Percentiles rank a stretch among this genome's conserved stretches.
Evolutionary conservation across 2,113 vertebrate genomes (phyloP).

Genomic region (Pseudonaja textilis): DNA sequence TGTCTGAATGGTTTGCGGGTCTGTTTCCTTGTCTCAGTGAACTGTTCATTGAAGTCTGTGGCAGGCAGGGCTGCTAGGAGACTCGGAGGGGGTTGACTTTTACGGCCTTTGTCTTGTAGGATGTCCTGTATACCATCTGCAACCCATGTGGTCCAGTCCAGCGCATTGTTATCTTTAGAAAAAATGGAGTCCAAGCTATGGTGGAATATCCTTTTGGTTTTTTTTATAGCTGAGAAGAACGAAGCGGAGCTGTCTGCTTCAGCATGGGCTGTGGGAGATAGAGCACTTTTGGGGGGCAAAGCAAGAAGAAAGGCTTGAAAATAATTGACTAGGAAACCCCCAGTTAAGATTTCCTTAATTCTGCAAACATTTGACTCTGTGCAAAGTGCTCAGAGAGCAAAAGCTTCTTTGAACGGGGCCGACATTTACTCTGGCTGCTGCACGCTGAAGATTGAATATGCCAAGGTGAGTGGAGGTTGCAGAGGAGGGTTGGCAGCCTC

Average conservation of each 20-base stretch:
- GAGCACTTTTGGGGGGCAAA: no score
- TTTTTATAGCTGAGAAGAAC: neutral
- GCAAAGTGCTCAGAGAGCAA: slow-evolving; percentile 93
- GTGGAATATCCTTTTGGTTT: slow-evolving; percentile 93
- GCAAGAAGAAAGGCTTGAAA: neutral
- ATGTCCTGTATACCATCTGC: slow-evolving; percentile 94
- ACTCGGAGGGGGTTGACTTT: neutral
- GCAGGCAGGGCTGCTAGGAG: neutral
- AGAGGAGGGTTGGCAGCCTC: no score
- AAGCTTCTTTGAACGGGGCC: slow-evolving; percentile 92
- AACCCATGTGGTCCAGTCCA: slow-evolving; percentile 95
- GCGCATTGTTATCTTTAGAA: slow-evolving; percentile 95
- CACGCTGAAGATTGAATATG: slow-evolving; percentile 94
- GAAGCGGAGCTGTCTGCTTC: neutral
- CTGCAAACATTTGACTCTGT: slow-evolving; percentile 85
- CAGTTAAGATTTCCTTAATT: slow-evolving; percentile 69
- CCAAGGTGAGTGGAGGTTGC: slow-evolving; percentile 77
- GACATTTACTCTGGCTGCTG: slow-evolving; percentile 97
- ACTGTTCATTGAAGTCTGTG: neutral
- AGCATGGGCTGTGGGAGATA: neutral
- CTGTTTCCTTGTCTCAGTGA: neutral
- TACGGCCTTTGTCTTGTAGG: slow-evolving; percentile 64
- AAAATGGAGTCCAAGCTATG: slow-evolving; percentile 96
- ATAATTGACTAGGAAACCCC: neutral
- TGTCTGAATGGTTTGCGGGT: neutral